These are phyloP conservation scores for Phyllostomus hastatus DNA, from an alignment of 2,113 vertebrate species.

Conservation along the genomic window DNA sequence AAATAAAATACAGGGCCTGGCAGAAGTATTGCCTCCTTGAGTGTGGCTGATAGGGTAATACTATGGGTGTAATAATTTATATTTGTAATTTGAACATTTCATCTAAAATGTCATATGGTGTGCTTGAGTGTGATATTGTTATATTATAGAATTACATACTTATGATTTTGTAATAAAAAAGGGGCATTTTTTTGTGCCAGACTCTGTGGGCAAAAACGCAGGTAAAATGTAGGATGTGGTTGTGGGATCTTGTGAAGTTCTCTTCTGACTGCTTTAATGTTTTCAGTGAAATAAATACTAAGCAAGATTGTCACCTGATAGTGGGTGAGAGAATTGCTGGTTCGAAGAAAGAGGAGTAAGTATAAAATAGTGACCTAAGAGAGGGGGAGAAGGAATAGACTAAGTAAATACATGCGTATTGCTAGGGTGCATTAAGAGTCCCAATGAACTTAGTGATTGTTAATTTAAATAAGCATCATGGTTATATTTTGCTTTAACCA, in stretches of 20 bases:
- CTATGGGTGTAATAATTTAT: too few relatives aligned
- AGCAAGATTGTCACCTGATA: not conserved
- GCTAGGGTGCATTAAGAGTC: not conserved
- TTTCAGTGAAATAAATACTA: not conserved
- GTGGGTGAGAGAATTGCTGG: not conserved
- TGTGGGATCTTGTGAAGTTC: not conserved
- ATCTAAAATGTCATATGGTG: too few relatives aligned
- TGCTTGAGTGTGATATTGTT: too few relatives aligned
- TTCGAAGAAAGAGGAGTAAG: not conserved
- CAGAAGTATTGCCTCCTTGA: too few relatives aligned
- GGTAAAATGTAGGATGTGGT: not conserved
- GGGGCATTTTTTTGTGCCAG: too few relatives aligned
- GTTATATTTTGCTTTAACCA: not conserved
- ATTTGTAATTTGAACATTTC: too few relatives aligned
- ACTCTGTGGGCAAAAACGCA: not conserved
- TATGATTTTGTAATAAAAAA: too few relatives aligned
- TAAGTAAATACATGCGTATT: not conserved
- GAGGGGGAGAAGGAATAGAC: not conserved
- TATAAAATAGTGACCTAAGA: not conserved
- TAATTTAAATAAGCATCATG: slow-evolving; percentile 14
- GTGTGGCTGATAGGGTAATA: too few relatives aligned
- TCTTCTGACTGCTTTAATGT: not conserved
- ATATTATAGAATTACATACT: too few relatives aligned
- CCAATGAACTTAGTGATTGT: not conserved
- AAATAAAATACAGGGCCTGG: not conserved